These are phyloP conservation scores for Okapia johnstoni DNA, from an alignment of 2,113 vertebrate species.

Conservation along the genomic window DNA sequence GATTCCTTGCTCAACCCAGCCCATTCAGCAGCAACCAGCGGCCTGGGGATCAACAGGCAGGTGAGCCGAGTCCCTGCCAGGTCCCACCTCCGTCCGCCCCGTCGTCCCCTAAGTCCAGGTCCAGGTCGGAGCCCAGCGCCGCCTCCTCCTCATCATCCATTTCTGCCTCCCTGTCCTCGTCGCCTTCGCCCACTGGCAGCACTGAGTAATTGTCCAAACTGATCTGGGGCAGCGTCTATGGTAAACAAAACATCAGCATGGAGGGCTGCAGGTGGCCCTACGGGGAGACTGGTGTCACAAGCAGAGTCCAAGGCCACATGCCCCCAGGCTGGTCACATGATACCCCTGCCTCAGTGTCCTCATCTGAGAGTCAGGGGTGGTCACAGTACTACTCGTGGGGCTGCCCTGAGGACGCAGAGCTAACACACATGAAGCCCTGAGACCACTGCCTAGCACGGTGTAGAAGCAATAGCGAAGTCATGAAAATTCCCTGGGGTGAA, in stretches of 20 bases:
- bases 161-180: constrained; percentile 90
- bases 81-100: constrained; percentile 74
- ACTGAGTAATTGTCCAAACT: constrained; percentile 91
- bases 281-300: accelerated
- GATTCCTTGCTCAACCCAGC: accelerated
- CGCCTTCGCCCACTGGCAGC: constrained; percentile 89
- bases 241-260: not conserved
- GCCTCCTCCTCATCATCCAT: constrained; percentile 87
- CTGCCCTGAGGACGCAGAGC: accelerated
- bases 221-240: constrained; percentile 88
- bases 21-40: not conserved
- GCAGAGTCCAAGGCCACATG: accelerated
- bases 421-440: accelerated
- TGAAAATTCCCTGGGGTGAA: not conserved
- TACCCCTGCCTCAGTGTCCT: not conserved
- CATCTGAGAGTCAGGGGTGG: not conserved
- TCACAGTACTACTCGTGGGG: too few species aligned
- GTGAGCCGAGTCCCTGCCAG: accelerated
- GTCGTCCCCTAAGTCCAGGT: constrained; percentile 88
- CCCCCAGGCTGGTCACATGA: accelerated
- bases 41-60: not conserved
- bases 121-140: constrained; percentile 84
- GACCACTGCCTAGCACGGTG: accelerated
- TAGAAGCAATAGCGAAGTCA: accelerated
- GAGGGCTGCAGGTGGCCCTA: accelerated